Evolutionary conservation across 2,888 invertebrate genomes (phyloP), one percentile per base, ranked within the genome.

Genomic region (Hemaris fuciformis): DNA sequence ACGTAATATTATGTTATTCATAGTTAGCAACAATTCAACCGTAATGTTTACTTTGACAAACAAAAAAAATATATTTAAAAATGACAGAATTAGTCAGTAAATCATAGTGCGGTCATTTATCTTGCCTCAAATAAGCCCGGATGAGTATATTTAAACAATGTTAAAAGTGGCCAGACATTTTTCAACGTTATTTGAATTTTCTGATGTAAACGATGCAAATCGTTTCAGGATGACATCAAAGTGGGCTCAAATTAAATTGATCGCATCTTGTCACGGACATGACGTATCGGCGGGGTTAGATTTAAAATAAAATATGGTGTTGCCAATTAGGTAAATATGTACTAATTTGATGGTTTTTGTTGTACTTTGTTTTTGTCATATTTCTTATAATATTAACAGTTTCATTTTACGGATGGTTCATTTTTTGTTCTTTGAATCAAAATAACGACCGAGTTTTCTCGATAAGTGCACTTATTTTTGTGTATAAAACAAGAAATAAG

Each of bases 161-260:
- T 53, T 53, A 53, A 53, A 53, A 53, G 53, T 53, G 27, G 31
- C n/a, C 31, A 15, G 53, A 53, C 53, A 53, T 27, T 53, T 53
- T 53, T 53, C 53, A 53, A 53, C 53, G 53, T 31, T 48, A 48
- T 48, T 48, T 53, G 53, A 53, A 53, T 31, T 31, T 53, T 53
- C 27, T 53, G 53, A 27, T 53, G 31, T 53, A 53, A 53, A 53
- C 53, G 53, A 53, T 53, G 53, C 53, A 53, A 53, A 53, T 18
- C 53, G 53, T 53, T 31, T 31, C 18, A 31, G 31, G 18, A 31
- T 53, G 53, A 53, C 53, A 53, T 53, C 31, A 53, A 53, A 53
- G 53, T 53, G 27, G 27, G 2, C 53, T 53, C 31, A 53, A 53
- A 53, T 53, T 31, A 53, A 53, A 53, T 31, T 53, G 31, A 53